phyloP scores from a whole-genome alignment of 2,888 invertebrate species.

The Sesia bembeciformis region DNA sequence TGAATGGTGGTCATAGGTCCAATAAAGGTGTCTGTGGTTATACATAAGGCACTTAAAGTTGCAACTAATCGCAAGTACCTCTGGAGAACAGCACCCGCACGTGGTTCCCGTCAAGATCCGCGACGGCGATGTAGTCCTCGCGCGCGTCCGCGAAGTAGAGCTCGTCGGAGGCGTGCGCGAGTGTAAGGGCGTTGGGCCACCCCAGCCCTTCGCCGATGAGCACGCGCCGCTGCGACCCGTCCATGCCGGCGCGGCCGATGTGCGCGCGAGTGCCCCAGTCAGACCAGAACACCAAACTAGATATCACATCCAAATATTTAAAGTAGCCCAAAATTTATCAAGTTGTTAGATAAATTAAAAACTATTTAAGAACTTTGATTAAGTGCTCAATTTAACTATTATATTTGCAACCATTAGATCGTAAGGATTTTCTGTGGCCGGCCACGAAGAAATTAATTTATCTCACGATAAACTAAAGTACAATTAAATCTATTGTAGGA shows the following conservation, averaged over 20 bases:
- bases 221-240: slow-evolving; percentile 78
- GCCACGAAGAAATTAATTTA: too few relatives aligned
- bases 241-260: slow-evolving; percentile 90
- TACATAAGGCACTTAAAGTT: too few relatives aligned
- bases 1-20: too few relatives aligned
- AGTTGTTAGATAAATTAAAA: too few relatives aligned
- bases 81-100: slow-evolving; percentile 81
- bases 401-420: too few relatives aligned
- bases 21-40: neutral
- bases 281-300: slow-evolving; percentile 80
- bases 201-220: slow-evolving; percentile 80
- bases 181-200: slow-evolving; percentile 93
- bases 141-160: slow-evolving; percentile 93
- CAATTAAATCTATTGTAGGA: too few relatives aligned
- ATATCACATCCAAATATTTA: too few relatives aligned
- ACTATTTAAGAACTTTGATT: too few relatives aligned
- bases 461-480: too few relatives aligned
- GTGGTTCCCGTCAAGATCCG: slow-evolving; percentile 85
- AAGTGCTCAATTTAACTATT: too few relatives aligned
- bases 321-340: too few relatives aligned
- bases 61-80: slow-evolving; percentile 34
- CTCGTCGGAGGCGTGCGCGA: slow-evolving; percentile 81
- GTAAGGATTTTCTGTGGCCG: too few relatives aligned
- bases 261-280: slow-evolving; percentile 90
- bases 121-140: slow-evolving; percentile 89